phyloP scores from a whole-genome alignment of 2,888 invertebrate species.

The Oscheius sp. region DNA sequence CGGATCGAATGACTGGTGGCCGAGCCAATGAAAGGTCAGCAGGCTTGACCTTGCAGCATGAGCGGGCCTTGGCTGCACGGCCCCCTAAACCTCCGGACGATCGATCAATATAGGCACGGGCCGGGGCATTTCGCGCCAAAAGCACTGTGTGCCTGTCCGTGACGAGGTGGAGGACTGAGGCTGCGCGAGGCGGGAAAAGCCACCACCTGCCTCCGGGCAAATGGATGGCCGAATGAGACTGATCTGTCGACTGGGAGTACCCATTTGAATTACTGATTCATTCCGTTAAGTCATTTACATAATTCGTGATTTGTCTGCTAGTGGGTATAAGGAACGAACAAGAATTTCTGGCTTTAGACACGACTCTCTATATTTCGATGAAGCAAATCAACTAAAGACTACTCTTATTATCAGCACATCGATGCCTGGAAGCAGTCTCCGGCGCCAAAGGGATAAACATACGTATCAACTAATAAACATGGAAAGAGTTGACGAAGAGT shows the following conservation, averaged over 20 bases:
- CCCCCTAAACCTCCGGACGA: slow-evolving; percentile 27
- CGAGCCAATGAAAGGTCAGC: slow-evolving; percentile 24
- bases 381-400: too few species aligned
- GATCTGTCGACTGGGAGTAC: background rate
- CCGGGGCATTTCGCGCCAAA: slow-evolving; percentile 32
- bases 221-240: background rate
- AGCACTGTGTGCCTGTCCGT: slow-evolving; percentile 29
- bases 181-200: slow-evolving; percentile 19
- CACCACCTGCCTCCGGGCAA: background rate
- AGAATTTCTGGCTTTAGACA: too few species aligned
- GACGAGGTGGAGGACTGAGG: background rate
- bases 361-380: too few species aligned
- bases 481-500: too few species aligned
- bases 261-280: too few species aligned
- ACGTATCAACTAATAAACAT: too few species aligned
- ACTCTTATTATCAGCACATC: too few species aligned
- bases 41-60: slow-evolving; percentile 33
- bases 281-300: too few species aligned
- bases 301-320: too few species aligned
- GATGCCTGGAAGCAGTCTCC: too few species aligned
- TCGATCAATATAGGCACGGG: slow-evolving; percentile 34
- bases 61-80: slow-evolving; percentile 17
- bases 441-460: too few species aligned
- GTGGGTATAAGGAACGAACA: too few species aligned
- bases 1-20: background rate